Evolutionary conservation across 2,888 invertebrate genomes (phyloP).

Genomic region (Caenorhabditis sp.): DNA sequence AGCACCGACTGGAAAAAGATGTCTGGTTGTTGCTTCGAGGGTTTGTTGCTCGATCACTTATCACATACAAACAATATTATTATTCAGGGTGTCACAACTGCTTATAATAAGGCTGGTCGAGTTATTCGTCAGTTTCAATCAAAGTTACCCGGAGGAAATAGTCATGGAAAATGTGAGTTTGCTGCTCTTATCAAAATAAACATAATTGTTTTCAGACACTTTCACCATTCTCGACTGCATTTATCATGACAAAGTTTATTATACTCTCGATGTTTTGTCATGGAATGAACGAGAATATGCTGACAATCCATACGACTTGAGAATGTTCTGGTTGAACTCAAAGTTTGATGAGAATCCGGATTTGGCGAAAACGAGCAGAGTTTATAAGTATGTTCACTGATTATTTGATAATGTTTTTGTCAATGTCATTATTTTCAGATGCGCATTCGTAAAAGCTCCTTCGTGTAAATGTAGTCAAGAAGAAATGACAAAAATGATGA

Average conservation of each 20-base stretch:
- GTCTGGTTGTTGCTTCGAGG: conserved; percentile 81
- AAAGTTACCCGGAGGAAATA: conserved; percentile 75
- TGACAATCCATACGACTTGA: conserved; percentile 77
- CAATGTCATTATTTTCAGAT: conserved; percentile 39
- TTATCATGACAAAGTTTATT: conserved; percentile 76
- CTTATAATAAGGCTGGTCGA: conserved; percentile 55
- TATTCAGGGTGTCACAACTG: conserved; percentile 78
- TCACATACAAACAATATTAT: background rate
- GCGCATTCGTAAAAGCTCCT: conserved; percentile 74
- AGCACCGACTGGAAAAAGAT: conserved; percentile 85
- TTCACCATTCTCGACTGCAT: conserved; percentile 86
- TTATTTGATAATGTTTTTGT: background rate
- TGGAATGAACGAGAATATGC: conserved; percentile 75
- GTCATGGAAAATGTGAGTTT: conserved; percentile 17
- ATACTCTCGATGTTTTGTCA: conserved; percentile 83
- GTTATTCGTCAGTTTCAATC: conserved; percentile 76
- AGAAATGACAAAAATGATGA: conserved; percentile 59
- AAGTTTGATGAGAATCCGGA: conserved; percentile 77
- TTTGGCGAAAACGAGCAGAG: conserved; percentile 4
- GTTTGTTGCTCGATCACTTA: conserved; percentile 71
- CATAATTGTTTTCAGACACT: conserved; percentile 3
- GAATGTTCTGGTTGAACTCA: conserved; percentile 83
- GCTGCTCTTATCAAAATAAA: background rate
- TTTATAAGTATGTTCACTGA: conserved; percentile 11
- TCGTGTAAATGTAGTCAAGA: conserved; percentile 66